Evolutionary conservation across 2,113 vertebrate genomes (phyloP), one percentile per base, ranked within the genome.

Genomic region (Hystrix cristata): DNA sequence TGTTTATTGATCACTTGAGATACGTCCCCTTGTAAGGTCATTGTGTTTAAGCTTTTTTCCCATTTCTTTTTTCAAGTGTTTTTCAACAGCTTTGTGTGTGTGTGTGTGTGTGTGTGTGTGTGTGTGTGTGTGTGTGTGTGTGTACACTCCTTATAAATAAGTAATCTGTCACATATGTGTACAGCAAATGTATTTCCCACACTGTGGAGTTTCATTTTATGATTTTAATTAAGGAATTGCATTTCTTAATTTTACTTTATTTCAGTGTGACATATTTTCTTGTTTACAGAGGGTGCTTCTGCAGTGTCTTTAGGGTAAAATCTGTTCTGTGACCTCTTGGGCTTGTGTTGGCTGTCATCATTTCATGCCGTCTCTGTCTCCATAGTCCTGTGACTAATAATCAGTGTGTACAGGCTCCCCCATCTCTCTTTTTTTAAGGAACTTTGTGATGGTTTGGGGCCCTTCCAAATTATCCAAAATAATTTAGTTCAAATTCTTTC

Each of bases 321-420:
- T 43, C 11, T 12, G 0, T 23, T 65, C 55, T 80, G n/a, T 60
- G 46, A 8, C 16, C 16, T 57, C 6, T 72, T 69, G 5, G 2
- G 72, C 18, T 55, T 74, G 7, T n/a, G 0, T 8, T 38, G 2
- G 3, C n/a, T 14, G 15, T 4, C 11, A 25, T 25, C 1, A 3
- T 87, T 57, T 34, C 38, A n/a, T 43, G 60, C 12, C 15, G 0
- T 12, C 18, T 79, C 69, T 38, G 3, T 15, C 7, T 90, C 53
- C 19, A 7, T 29, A 3, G 14, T 27, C n/a, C 15, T 5, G 9
- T 29, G 31, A 2, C 6, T 67, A 23, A 2, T 46, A 25, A 51
- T 78, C 43, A 11, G 0, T 67, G 29, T 60, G 3, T 71, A 1
- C 6, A 5, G 18, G 34, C 2, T 43, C 16, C 3, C 3, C 21